Evolutionary conservation across 2,888 invertebrate genomes (phyloP).

Genomic region (Copidosoma aretas): DNA sequence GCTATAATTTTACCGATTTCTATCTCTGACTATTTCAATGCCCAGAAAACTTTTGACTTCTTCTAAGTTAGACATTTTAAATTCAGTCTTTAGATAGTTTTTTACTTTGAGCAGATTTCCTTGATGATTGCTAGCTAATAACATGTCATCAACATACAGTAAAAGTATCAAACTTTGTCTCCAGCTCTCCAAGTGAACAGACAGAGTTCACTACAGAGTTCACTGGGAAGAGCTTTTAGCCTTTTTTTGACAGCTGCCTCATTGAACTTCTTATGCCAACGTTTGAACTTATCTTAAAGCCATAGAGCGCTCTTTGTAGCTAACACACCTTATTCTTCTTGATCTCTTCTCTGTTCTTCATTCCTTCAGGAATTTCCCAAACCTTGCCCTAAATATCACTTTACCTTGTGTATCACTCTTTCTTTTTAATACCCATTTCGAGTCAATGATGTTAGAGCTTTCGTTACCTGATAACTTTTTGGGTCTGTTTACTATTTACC

Average conservation of each 20-base stretch:
- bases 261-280: conserved; percentile 31
- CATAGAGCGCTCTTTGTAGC: conserved; percentile 35
- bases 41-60: conserved; percentile 33
- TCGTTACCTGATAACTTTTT: conserved; percentile 11
- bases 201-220: conserved; percentile 37
- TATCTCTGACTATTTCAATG: conserved; percentile 20
- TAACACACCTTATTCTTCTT: conserved; percentile 35
- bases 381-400: neutral
- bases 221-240: conserved; percentile 29
- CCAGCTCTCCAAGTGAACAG: conserved; percentile 28
- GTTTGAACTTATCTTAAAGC: conserved; percentile 34
- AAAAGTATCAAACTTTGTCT: neutral
- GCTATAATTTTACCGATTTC: neutral
- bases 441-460: conserved; percentile 38
- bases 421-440: conserved; percentile 4
- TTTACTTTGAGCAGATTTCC: conserved; percentile 16
- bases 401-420: neutral
- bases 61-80: conserved; percentile 27
- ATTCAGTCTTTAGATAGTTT: neutral
- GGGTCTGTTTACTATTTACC: conserved; percentile 31
- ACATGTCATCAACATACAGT: conserved; percentile 13
- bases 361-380: conserved; percentile 36
- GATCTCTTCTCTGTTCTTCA: neutral
- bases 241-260: conserved; percentile 31
- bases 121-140: neutral